Conservation (phyloP, 2,888 invertebrate genomes). For the Cryptophagus acutangulus region DNA sequence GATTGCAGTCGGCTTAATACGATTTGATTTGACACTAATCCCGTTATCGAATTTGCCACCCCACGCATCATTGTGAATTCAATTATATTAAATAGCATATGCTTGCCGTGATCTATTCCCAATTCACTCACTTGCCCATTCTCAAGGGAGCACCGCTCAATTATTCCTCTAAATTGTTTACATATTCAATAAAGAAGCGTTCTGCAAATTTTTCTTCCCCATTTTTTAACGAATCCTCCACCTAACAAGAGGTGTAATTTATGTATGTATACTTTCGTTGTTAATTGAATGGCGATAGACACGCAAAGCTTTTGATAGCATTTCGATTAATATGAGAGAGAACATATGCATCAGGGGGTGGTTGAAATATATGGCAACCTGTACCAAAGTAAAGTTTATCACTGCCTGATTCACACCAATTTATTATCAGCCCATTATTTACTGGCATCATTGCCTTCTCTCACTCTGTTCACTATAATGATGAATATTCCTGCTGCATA, state of each 20-base stretch:
- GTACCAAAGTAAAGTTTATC: slow-evolving; percentile 35
- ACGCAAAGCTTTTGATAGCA: slow-evolving; percentile 30
- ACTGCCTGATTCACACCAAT: slow-evolving; percentile 36
- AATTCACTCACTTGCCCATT: slow-evolving; percentile 29
- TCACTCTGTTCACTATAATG: no score
- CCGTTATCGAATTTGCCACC: slow-evolving; percentile 51
- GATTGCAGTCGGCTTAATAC: slow-evolving; percentile 47
- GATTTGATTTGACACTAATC: slow-evolving; percentile 53
- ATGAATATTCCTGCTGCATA: no score
- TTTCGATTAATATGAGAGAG: slow-evolving; percentile 45
- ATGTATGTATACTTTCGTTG: background rate
- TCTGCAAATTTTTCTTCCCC: no score
- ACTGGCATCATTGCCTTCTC: no score
- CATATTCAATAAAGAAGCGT: no score
- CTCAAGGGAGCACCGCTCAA: no score
- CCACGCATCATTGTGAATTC: slow-evolving; percentile 48
- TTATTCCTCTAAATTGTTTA: no score
- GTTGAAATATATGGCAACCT: slow-evolving; percentile 39
- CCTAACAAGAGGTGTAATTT: slow-evolving; percentile 16
- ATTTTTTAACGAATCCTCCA: no score
- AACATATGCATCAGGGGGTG: slow-evolving; percentile 37
- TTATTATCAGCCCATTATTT: slow-evolving; percentile 30
- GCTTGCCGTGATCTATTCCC: slow-evolving; percentile 39
- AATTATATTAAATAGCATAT: slow-evolving; percentile 52
- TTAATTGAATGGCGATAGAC: background rate